These are phyloP conservation scores for Lordiphosa stackelbergi DNA, from an alignment of 1,140 invertebrate species.

Conservation along the genomic window DNA sequence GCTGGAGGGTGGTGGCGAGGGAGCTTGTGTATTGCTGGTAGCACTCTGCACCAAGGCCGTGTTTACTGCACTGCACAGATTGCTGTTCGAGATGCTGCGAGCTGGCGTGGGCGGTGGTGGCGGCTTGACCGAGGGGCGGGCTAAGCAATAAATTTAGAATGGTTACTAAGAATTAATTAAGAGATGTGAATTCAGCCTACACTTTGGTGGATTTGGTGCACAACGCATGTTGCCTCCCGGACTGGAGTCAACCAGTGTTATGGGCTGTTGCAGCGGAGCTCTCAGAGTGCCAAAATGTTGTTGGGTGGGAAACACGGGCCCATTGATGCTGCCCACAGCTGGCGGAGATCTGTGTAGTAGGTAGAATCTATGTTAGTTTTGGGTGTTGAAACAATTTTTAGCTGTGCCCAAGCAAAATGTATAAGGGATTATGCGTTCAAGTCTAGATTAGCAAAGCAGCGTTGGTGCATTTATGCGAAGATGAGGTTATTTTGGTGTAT, in stretches of 20 bases:
- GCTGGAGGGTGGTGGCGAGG: conserved; percentile 56
- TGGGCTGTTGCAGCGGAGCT: conserved; percentile 52
- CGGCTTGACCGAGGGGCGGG: conserved; percentile 72
- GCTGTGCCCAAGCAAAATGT: background rate
- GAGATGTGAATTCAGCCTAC: conserved; percentile 36
- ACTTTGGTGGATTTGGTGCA: conserved; percentile 70
- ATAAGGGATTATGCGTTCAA: conserved; percentile 8
- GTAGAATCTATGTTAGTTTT: too few species aligned
- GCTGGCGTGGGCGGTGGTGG: conserved; percentile 74
- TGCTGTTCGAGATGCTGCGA: conserved; percentile 75
- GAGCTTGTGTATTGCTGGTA: conserved; percentile 31
- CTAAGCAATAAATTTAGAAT: conserved; percentile 5
- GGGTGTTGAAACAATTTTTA: too few species aligned
- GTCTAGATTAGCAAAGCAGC: conserved; percentile 14
- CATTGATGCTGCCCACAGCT: conserved; percentile 47
- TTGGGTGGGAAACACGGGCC: conserved; percentile 62
- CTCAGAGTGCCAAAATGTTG: conserved; percentile 75
- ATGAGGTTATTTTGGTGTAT: conserved; percentile 28
- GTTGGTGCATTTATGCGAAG: conserved; percentile 10
- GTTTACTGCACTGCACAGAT: conserved; percentile 66
- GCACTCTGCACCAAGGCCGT: conserved; percentile 56
- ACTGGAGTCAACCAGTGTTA: conserved; percentile 36
- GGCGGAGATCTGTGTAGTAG: conserved; percentile 62
- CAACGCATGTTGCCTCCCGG: conserved; percentile 53
- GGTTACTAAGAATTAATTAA: background rate